These are phyloP conservation scores for Papilio protenor DNA, from an alignment of 2,888 invertebrate species.

Conservation along the genomic window DNA sequence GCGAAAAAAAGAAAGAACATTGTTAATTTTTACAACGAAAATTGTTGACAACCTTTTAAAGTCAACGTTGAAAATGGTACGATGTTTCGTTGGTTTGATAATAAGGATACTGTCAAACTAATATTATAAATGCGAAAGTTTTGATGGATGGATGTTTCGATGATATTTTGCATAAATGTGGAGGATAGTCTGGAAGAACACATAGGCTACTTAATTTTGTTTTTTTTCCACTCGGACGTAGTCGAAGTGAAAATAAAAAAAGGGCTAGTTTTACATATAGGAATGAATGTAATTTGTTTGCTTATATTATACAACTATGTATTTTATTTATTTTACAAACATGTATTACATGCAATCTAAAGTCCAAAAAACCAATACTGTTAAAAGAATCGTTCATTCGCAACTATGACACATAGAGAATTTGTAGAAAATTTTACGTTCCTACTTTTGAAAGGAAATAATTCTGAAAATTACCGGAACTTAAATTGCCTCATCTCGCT, in stretches of 20 bases:
- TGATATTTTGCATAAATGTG: too few relatives aligned
- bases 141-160: too few relatives aligned
- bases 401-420: slow-evolving; percentile 10
- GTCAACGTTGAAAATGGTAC: background rate
- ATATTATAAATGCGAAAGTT: too few relatives aligned
- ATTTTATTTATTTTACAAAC: too few relatives aligned
- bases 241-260: too few relatives aligned
- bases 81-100: background rate
- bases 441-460: slow-evolving; percentile 29
- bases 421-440: slow-evolving; percentile 17
- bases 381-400: background rate
- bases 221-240: too few relatives aligned
- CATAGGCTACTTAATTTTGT: too few relatives aligned
- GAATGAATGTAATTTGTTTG: too few relatives aligned
- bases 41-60: slow-evolving; percentile 15
- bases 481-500: slow-evolving; percentile 62
- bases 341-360: too few relatives aligned
- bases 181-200: too few relatives aligned
- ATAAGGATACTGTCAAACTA: background rate
- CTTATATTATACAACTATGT: too few relatives aligned
- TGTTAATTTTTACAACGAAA: slow-evolving; percentile 29
- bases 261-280: too few relatives aligned
- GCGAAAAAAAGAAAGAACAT: slow-evolving; percentile 17
- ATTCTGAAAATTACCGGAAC: slow-evolving; percentile 50
- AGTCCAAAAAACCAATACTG: background rate